Evolutionary conservation across 1,140 invertebrate genomes (phyloP), one percentile per base, ranked within the genome.

Genomic region (Aricia agestis): DNA sequence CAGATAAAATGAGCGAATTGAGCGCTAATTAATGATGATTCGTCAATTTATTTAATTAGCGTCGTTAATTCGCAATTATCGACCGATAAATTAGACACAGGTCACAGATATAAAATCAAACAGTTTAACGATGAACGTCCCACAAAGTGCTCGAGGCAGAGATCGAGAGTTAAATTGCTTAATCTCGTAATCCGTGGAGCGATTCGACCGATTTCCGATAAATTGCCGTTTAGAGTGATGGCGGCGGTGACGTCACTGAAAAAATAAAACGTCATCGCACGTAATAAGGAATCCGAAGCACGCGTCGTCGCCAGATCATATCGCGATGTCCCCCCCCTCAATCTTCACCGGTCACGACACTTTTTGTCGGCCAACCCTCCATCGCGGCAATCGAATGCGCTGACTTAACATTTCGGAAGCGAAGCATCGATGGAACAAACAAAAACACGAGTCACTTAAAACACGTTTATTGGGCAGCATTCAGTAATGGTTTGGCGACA

Each of bases 201-300:
- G 83, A 87, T 78, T 79, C 87, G 83, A 87, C 77, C 78, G 83
- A 80, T 73, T 87, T 78, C 70, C 79, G 79, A 68, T 82, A 82
- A 80, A 85, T 89, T 82, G 80, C 76, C 84, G 85, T 88, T 91
- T 89, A 90, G 59, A 72, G 74, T 88, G 88, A 90, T 90, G 83
- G 86, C 80, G 80, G 85, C 84, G 78, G 81, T 86, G 81, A 81
- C 77, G 78, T 80, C 76, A 84, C 76, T 81, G 78, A 80, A 87
- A 89, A 89, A 89, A 74, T 78, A 85, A 84, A 84, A 74, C 81
- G 87, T 91, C 89, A 91, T 91, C 82, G 82, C 76, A 82, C 72
- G 86, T 91, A 91, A 91, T 91, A 86, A 87, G 82, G 87, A 80
- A 91, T 87, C 80, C 80, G 75, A 88, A 90, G 89, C 89, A 90